These are phyloP conservation scores for Rhinatrema bivittatum DNA, from an alignment of 2,797 vertebrate genomes.

Conservation along the genomic window DNA sequence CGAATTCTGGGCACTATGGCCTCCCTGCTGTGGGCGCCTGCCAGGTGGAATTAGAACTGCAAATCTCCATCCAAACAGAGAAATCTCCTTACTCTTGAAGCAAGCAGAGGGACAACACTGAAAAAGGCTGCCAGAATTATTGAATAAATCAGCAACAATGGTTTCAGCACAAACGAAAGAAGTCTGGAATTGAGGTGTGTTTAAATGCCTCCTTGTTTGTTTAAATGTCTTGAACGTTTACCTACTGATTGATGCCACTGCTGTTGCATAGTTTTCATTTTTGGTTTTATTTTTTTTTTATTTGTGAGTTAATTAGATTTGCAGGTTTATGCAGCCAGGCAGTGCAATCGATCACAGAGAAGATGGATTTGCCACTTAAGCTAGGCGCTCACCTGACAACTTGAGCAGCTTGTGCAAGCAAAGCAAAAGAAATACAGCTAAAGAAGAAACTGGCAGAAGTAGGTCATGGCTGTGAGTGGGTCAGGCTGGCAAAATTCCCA, in stretches of 20 bases:
- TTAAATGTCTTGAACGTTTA: conserved; percentile 51
- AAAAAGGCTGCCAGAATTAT: conserved; percentile 26
- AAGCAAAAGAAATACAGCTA: conserved; percentile 37
- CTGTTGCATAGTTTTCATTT: conserved; percentile 37
- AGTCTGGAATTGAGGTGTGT: conserved; percentile 56
- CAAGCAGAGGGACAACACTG: conserved; percentile 23
- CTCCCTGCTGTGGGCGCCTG: conserved; percentile 14
- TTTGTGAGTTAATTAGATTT: conserved; percentile 64
- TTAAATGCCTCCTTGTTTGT: conserved; percentile 53
- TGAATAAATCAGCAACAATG: conserved; percentile 48
- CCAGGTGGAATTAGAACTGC: conserved; percentile 10
- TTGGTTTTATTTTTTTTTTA: conserved; percentile 46
- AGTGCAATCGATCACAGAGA: conserved; percentile 59
- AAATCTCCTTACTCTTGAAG: conserved; percentile 8
- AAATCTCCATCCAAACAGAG: conserved; percentile 19
- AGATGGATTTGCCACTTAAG: conserved; percentile 59
- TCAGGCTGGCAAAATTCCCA: conserved; percentile 16
- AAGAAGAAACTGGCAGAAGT: conserved; percentile 7
- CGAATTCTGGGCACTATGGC: conserved; percentile 26
- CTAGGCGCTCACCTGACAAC: conserved; percentile 47
- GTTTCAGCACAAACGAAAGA: conserved; percentile 30
- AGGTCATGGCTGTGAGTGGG: conserved; percentile 9
- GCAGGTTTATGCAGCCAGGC: conserved; percentile 53
- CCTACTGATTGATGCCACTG: conserved; percentile 40
- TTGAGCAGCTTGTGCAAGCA: conserved; percentile 17